A percentile compares a stretch with the other conserved stretches of the same genome.
Evolutionary conservation across 1,140 invertebrate genomes (phyloP).

Genomic region (Phocides pigmalion): DNA sequence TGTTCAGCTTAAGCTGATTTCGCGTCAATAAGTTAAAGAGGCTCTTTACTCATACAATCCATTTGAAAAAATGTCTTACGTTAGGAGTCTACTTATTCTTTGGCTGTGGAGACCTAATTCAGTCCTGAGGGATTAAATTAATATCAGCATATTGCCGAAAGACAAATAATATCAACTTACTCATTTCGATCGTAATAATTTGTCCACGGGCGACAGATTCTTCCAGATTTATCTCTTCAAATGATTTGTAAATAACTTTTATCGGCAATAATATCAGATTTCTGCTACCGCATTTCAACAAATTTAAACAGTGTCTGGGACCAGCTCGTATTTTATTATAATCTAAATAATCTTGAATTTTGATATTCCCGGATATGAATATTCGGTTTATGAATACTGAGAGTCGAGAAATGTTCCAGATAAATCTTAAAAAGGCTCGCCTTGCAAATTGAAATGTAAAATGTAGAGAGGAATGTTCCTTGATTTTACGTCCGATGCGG

Average conservation of each 20-base stretch:
- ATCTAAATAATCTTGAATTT: constrained; percentile 16
- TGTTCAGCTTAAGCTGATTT: no score
- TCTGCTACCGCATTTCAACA: constrained; percentile 19
- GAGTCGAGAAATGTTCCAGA: constrained; percentile 11
- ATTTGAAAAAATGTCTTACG: no score
- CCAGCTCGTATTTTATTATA: constrained; percentile 14
- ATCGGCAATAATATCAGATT: constrained; percentile 23
- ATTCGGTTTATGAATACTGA: constrained; percentile 13
- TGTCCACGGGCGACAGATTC: background rate
- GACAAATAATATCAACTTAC: background rate
- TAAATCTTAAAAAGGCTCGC: constrained; percentile 17
- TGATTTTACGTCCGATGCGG: constrained; percentile 23
- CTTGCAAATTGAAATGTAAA: constrained; percentile 28
- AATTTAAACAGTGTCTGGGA: constrained; percentile 5
- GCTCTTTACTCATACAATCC: no score
- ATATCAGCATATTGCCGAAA: background rate
- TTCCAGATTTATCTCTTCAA: constrained; percentile 5
- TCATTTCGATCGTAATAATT: background rate
- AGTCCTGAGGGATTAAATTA: no score
- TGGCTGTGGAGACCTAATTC: no score
- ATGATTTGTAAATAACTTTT: background rate
- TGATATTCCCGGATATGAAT: constrained; percentile 10
- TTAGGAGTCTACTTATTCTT: no score
- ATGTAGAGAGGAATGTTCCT: constrained; percentile 13
- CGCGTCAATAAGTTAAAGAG: no score